Percentiles rank a stretch among this genome's conserved stretches.
phyloP scores from a whole-genome alignment of 1,140 invertebrate genomes.

The Drosophila kurseongensis region DNA sequence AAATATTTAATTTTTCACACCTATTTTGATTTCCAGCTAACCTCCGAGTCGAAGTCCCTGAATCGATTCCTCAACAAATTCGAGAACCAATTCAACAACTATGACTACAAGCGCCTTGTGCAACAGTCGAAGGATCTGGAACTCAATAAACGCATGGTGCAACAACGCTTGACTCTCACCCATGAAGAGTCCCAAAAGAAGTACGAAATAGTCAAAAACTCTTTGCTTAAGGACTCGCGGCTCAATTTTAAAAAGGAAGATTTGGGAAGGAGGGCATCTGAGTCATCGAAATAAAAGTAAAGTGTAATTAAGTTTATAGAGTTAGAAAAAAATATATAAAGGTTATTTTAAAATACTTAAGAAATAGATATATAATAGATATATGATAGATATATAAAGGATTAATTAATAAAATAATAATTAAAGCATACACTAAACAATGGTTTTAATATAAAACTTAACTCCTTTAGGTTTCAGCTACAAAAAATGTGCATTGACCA shows the following conservation, averaged over 20 bases:
- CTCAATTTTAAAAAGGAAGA: constrained; percentile 53
- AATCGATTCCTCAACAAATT: constrained; percentile 78
- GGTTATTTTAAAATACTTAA: too few relatives aligned
- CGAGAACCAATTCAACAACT: constrained; percentile 79
- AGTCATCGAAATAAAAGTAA: constrained; percentile 15
- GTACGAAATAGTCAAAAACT: constrained; percentile 72
- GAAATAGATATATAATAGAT: too few relatives aligned
- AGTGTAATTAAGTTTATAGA: too few relatives aligned
- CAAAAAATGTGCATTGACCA: too few relatives aligned
- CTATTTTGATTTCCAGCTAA: constrained; percentile 46
- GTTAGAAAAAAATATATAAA: too few relatives aligned
- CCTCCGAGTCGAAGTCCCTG: constrained; percentile 73
- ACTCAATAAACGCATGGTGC: constrained; percentile 80
- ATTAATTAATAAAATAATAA: too few relatives aligned
- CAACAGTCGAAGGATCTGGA: constrained; percentile 75
- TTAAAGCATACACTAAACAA: too few relatives aligned
- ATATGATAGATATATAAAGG: too few relatives aligned
- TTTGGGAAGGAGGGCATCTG: constrained; percentile 6
- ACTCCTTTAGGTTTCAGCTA: too few relatives aligned
- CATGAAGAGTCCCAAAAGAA: constrained; percentile 81
- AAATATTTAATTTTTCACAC: neutral
- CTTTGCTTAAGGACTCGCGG: constrained; percentile 62
- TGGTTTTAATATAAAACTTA: too few relatives aligned
- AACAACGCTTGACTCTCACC: constrained; percentile 73
- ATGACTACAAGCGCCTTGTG: constrained; percentile 77